These are phyloP conservation scores for Acanthurus tractus DNA, from an alignment of 2,797 vertebrate species.

Conservation along the genomic window DNA sequence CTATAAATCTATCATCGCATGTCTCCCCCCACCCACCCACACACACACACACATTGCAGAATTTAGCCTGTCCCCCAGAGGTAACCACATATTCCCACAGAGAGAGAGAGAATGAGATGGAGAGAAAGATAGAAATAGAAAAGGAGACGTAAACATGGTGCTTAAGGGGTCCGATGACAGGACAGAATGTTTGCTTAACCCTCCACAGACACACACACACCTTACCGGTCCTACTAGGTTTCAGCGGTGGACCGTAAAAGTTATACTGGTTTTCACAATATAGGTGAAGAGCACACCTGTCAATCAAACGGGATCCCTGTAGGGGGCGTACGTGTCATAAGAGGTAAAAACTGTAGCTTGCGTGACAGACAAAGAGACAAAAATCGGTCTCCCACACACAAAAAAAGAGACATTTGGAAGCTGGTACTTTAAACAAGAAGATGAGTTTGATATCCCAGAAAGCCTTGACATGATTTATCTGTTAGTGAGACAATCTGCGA, in stretches of 20 bases:
- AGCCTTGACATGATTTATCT: slow-evolving; percentile 64
- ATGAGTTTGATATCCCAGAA: slow-evolving; percentile 50
- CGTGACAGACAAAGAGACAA: not conserved
- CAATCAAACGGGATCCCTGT: slow-evolving; percentile 22
- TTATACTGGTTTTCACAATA: slow-evolving; percentile 29
- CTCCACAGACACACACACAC: not conserved
- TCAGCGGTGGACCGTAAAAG: slow-evolving; percentile 6
- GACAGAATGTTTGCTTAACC: slow-evolving; percentile 41
- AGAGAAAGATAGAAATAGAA: slow-evolving; percentile 20
- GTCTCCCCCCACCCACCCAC: slow-evolving; percentile 16
- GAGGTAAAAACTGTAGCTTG: not conserved
- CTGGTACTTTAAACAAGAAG: slow-evolving; percentile 42
- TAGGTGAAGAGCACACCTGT: slow-evolving; percentile 23
- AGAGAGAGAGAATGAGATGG: slow-evolving; percentile 18
- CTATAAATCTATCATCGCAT: slow-evolving; percentile 73
- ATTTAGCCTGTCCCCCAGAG: slow-evolving; percentile 24
- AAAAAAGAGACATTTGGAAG: slow-evolving; percentile 34
- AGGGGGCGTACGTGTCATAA: slow-evolving; percentile 14
- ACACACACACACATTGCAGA: slow-evolving; percentile 29
- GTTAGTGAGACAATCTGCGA: slow-evolving; percentile 49
- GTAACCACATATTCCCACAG: slow-evolving; percentile 52
- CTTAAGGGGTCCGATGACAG: slow-evolving; percentile 24
- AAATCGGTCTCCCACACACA: not conserved
- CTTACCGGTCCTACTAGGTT: not conserved
- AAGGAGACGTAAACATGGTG: slow-evolving; percentile 29